phyloP scores from a whole-genome alignment of 1,140 invertebrate species.

The Pseudomyrmex cubaensis region DNA sequence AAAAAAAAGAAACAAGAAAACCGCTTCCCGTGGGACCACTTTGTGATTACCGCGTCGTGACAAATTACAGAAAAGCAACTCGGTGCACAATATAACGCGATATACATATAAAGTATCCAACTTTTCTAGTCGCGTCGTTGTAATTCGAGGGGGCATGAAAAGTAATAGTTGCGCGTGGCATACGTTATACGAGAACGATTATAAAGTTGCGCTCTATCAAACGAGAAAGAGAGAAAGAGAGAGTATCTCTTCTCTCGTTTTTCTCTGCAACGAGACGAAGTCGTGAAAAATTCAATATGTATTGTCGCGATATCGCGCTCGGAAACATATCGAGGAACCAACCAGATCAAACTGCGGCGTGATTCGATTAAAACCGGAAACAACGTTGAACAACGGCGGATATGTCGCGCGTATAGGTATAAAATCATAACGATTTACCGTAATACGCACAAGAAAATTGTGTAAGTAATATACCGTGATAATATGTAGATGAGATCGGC shows the following conservation, averaged over 20 bases:
- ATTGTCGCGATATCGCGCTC: too few species aligned
- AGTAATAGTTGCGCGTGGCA: conserved; percentile 30
- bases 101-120: conserved; percentile 51
- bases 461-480: neutral
- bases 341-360: too few species aligned
- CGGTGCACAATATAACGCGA: conserved; percentile 38
- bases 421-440: neutral
- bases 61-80: conserved; percentile 50
- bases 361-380: too few species aligned
- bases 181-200: conserved; percentile 55
- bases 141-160: conserved; percentile 46
- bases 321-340: too few species aligned
- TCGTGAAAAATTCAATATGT: conserved; percentile 43
- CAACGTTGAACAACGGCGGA: too few species aligned
- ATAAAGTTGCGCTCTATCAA: conserved; percentile 45
- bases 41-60: conserved; percentile 46
- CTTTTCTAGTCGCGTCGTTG: conserved; percentile 48
- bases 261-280: conserved; percentile 8
- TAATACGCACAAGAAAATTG: neutral
- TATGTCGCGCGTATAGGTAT: conserved; percentile 6
- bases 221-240: neutral
- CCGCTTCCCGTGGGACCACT: conserved; percentile 18
- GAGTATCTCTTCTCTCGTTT: conserved; percentile 31
- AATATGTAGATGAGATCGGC: conserved; percentile 26
- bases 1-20: conserved; percentile 16